These are phyloP conservation scores for Alaudala cheleensis DNA, from an alignment of 2,113 vertebrate species.

Conservation along the genomic window DNA sequence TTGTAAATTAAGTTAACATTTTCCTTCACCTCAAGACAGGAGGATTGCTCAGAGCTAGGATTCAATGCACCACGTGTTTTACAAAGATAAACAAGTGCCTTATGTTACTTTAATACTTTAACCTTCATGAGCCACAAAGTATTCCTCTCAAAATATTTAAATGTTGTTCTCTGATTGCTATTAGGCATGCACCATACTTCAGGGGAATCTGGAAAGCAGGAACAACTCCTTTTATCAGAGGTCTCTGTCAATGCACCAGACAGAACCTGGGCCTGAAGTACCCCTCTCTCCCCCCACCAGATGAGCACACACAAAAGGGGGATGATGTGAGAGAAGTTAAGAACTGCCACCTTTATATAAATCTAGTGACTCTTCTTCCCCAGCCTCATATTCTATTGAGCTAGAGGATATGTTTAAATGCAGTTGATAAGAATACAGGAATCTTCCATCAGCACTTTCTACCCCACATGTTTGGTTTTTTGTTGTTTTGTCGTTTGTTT, in stretches of 20 bases:
- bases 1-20: constrained; percentile 63
- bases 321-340: background rate
- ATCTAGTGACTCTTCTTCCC: background rate
- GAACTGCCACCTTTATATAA: background rate
- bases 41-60: constrained; percentile 49
- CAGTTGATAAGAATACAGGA: background rate
- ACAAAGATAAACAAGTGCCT: constrained; percentile 42
- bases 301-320: background rate
- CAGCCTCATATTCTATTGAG: background rate
- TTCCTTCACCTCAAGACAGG: constrained; percentile 56
- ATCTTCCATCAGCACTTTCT: background rate
- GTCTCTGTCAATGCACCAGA: background rate
- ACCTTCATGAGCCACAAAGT: background rate
- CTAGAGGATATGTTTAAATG: background rate
- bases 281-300: too few relatives aligned
- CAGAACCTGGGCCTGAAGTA: background rate
- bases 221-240: background rate
- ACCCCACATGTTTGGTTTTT: too few relatives aligned
- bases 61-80: constrained; percentile 37
- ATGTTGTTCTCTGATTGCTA: background rate
- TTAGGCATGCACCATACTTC: background rate
- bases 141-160: constrained; percentile 35
- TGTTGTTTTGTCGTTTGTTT: too few relatives aligned
- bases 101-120: constrained; percentile 13
- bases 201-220: background rate